Evolutionary conservation across 2,797 vertebrate genomes (phyloP), one percentile per base, ranked within the genome.

Genomic region (Chiloscyllium punctatum): DNA sequence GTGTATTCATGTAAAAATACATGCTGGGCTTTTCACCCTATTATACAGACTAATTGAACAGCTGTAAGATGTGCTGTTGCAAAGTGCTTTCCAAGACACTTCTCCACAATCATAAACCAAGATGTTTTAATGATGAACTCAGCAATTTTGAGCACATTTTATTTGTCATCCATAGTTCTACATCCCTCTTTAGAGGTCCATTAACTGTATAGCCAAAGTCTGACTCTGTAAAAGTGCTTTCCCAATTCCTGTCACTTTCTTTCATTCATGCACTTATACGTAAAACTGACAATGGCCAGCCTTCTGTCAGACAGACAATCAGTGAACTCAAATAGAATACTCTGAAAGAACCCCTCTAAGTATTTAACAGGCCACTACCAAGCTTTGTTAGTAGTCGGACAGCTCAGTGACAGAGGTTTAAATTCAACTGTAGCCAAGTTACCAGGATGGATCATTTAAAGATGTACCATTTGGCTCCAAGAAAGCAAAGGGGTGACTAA

Each of bases 41-140:
- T 92, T 42, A 42, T 42, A 42, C 90, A 92, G 16, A 27, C 48
- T 92, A n/a, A 92, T 66, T 92, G 68, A 92, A 92, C 90, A 42
- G 7, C n/a, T n/a, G 69, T 42, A 69, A 13, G 21, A 15, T 68
- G 66, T 42, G n/a, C 66, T 69, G 5, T 27, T 21, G 57, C 37
- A 8, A 91, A 91, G 88, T 66, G 18, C 1, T 91, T 91, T n/a
- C 30, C n/a, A 66, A 68, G 62, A 37, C 7, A 37, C 30, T 91
- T 91, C 5, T 37, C 23, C 88, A 91, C 37, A 92, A 69, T 69
- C 42, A 92, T 23, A 92, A 69, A 69, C 57, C 27, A 87, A 53
- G 57, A 66, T 16, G 33, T 62, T 37, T n/a, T 62, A 91, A 91
- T 66, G 88, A 66, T 62, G 53, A 91, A 30, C 33, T 91, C 33